Evolutionary conservation across 2,113 vertebrate species (phyloP).

Genomic region (Prietella phreatophila): DNA sequence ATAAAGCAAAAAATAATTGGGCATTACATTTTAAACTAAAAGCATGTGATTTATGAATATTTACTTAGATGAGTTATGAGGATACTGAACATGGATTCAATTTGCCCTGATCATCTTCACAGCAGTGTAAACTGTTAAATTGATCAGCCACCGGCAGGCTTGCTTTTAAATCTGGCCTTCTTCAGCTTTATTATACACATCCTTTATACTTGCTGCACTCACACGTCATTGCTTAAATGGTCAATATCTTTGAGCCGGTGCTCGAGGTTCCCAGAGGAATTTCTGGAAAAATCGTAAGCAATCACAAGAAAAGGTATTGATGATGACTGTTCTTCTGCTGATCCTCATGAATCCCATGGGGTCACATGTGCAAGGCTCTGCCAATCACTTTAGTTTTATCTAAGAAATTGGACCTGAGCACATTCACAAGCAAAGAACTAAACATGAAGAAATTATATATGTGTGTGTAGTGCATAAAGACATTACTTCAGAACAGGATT

Average conservation of each 20-base stretch:
- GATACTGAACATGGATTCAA: neutral
- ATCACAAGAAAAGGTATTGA: neutral
- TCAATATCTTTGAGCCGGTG: neutral
- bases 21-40: neutral
- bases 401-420: neutral
- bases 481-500: neutral
- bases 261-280: neutral
- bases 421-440: neutral
- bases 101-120: neutral
- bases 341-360: conserved; percentile 8
- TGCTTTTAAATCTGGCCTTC: neutral
- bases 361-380: conserved; percentile 4
- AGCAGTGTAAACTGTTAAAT: neutral
- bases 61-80: neutral
- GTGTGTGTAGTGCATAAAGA: neutral
- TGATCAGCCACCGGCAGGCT: neutral
- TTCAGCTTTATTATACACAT: neutral
- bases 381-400: neutral
- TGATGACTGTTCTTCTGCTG: neutral
- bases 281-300: neutral
- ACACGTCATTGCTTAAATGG: neutral
- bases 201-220: neutral
- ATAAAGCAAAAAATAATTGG: neutral
- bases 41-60: neutral
- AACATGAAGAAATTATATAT: neutral